phyloP scores from a whole-genome alignment of 2,113 vertebrate species.

The Takifugu bimaculatus region DNA sequence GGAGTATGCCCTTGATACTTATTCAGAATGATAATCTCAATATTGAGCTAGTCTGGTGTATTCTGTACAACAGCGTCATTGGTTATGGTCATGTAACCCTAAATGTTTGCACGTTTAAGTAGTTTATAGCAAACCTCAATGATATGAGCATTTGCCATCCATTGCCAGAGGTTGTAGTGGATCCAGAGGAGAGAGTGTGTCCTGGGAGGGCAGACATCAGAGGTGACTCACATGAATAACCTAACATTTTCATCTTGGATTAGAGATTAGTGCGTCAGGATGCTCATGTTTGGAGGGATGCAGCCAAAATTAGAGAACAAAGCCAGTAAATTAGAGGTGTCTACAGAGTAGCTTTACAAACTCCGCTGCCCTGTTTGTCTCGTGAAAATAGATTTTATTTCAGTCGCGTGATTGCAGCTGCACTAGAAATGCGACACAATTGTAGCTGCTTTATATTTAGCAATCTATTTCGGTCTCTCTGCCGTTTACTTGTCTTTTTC shows the following conservation, averaged over 20 bases:
- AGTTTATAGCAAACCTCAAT: constrained; percentile 15
- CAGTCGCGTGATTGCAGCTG: constrained; percentile 13
- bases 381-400: constrained; percentile 17
- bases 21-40: too few relatives aligned
- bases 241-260: constrained; percentile 1
- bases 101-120: too few relatives aligned
- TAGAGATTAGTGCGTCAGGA: constrained; percentile 9
- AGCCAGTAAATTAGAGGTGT: not conserved
- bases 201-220: not conserved
- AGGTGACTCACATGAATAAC: not conserved
- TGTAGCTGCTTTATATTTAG: constrained; percentile 14
- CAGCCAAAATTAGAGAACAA: constrained; percentile 2
- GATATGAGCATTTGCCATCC: constrained; percentile 18
- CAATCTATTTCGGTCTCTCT: not conserved
- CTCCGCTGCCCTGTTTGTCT: not conserved
- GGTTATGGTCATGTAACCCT: constrained; percentile 23
- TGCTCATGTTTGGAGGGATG: not conserved
- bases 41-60: too few relatives aligned
- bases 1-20: constrained; percentile 7
- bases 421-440: constrained; percentile 11
- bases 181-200: constrained; percentile 4
- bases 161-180: constrained; percentile 8
- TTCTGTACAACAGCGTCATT: constrained; percentile 9
- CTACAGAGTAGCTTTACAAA: constrained; percentile 10
- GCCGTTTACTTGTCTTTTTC: not conserved